Evolutionary conservation across 2,113 vertebrate genomes (phyloP).

Genomic region (Pteropus alecto): DNA sequence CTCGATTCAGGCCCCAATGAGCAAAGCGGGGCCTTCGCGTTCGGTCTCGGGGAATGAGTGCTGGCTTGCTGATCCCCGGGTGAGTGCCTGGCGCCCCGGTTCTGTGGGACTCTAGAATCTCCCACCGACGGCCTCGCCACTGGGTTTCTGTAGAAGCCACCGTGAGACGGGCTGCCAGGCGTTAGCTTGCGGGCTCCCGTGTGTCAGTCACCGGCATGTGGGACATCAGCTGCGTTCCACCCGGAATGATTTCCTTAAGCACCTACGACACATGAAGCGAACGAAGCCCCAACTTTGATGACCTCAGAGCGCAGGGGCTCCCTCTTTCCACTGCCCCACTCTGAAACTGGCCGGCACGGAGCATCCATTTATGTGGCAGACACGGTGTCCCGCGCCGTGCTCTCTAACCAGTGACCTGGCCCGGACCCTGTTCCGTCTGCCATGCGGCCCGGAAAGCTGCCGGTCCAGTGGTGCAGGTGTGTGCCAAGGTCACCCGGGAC

Average conservation of each 20-base stretch:
- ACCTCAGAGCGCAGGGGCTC: too few relatives aligned
- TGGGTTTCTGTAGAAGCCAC: rapidly evolving
- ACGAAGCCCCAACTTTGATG: neutral
- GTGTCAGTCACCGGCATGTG: rapidly evolving
- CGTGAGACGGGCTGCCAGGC: rapidly evolving
- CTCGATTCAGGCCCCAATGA: neutral
- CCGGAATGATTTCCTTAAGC: neutral
- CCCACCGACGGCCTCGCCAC: rapidly evolving
- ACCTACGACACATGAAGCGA: rapidly evolving
- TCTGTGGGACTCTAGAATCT: neutral
- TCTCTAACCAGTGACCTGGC: rapidly evolving
- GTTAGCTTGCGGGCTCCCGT: neutral
- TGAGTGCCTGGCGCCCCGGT: rapidly evolving
- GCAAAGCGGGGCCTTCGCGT: rapidly evolving
- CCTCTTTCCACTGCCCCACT: neutral
- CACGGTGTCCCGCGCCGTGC: rapidly evolving
- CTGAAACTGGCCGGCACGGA: neutral
- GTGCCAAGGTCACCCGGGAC: rapidly evolving
- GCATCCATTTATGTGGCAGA: rapidly evolving
- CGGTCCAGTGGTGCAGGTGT: too few relatives aligned
- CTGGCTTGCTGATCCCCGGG: neutral
- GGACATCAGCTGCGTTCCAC: rapidly evolving
- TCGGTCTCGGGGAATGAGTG: neutral
- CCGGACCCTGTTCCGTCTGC: neutral
- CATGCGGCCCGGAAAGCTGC: rapidly evolving